Base-by-base conservation (phyloP, 1,140 invertebrate genomes). In the Wiebesia pumilae region DNA sequence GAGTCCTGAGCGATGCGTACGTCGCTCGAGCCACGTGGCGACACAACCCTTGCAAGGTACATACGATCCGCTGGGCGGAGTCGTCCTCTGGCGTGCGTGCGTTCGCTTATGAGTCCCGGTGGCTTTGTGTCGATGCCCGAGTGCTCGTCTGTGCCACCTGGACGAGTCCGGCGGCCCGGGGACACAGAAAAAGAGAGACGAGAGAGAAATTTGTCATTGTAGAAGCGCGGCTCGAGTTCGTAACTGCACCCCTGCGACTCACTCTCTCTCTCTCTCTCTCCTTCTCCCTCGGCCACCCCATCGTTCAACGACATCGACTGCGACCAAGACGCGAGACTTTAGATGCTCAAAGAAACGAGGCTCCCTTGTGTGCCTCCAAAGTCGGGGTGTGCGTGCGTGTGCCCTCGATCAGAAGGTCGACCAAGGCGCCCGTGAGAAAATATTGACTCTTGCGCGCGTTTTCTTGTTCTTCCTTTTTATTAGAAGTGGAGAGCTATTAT, bases 41-140 rank as follows among this genome's bases (percentile, higher is more conserved):
- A n/a, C 79, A 54, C 82, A 87, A 84, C 86, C 86, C 86, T 87
- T 87, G 81, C 81, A 83, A 84, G 86, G 86, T 84, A 84, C 69
- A 84, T 51, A 81, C 86, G 82, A 84, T 87, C 77, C 81, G 30
- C 82, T 71, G 86, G 86, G 86, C 77, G 86, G 85, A 65, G 78
- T 86, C 79, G 54, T 27, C 12, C 30, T 35, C 40, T 24, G 43
- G 43, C 43, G 43, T 47, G 43, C 43, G 43, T 47, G 43, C 43
- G 43, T 27, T 58, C 27, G 3, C 65, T n/a, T n/a, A n/a, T n/a
- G n/a, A n/a, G n/a, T n/a, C n/a, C n/a, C n/a, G n/a, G n/a, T n/a
- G 58, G 54, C 62, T 33, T 83, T 87, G 73, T 82, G 71, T 79
- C 69, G 65, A 19, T 21, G 35, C 1, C 40, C n/a, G 40, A 16